These are phyloP conservation scores for Scaptomyza flava DNA, from an alignment of 2,888 invertebrate species.

Conservation along the genomic window DNA sequence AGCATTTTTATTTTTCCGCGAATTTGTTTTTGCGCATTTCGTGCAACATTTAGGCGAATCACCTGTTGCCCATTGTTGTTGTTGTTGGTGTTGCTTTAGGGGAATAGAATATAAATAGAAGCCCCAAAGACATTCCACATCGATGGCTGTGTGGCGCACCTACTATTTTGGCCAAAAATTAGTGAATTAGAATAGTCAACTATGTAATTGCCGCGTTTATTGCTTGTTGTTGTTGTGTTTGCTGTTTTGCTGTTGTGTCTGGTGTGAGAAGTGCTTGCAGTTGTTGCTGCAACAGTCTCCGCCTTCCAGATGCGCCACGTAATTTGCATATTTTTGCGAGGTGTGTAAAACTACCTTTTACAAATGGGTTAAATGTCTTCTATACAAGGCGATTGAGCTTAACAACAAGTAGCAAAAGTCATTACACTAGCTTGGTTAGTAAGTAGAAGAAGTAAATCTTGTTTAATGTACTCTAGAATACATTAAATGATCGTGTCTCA, in stretches of 20 bases:
- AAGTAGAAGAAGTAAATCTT: not conserved
- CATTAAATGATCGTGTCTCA: not conserved
- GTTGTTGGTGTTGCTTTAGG: conserved; percentile 19
- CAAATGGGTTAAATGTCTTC: conserved; percentile 42
- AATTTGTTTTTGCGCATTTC: conserved; percentile 75
- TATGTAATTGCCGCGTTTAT: conserved; percentile 75
- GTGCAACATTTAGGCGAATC: conserved; percentile 76
- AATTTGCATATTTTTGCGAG: conserved; percentile 50
- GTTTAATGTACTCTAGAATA: not conserved
- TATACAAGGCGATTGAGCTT: not conserved
- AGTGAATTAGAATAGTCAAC: conserved; percentile 78
- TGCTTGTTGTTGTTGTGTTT: conserved; percentile 40
- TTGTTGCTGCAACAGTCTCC: conserved; percentile 17
- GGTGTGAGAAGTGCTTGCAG: conserved; percentile 46
- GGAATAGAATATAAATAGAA: conserved; percentile 29
- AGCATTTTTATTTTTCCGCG: conserved; percentile 44
- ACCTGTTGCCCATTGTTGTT: conserved; percentile 67
- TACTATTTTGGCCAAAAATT: conserved; percentile 66
- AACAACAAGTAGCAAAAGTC: conserved; percentile 8
- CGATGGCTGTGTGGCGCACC: conserved; percentile 64
- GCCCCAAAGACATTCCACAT: conserved; percentile 50
- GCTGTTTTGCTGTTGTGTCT: conserved; percentile 27
- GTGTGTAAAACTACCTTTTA: conserved; percentile 44
- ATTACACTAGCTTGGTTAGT: conserved; percentile 2
- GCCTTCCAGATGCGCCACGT: conserved; percentile 36